Base-by-base conservation (phyloP, 2,888 invertebrate species). In the Idaea dimidiata region DNA sequence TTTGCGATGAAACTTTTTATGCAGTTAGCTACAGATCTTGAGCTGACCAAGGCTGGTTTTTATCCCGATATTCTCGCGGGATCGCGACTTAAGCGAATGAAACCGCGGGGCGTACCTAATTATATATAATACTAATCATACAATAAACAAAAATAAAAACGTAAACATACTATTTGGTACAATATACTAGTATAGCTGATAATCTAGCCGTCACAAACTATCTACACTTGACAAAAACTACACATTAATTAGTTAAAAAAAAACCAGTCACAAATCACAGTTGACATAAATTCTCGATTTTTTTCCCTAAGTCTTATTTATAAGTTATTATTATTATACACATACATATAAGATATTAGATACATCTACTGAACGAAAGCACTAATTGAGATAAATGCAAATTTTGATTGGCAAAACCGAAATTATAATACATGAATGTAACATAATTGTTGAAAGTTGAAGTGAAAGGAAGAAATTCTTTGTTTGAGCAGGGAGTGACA, bases 131-230 rank as follows among this genome's bases (percentile, higher is more conserved):
- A 43, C 43, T 43, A 43, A 6, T 43, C 14, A 88, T 85, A 80
- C 77, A 83, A 84, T 86, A 86, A 90, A 88, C 66, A 83, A 88
- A 83, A 88, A 88, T 88, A 90, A 87, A 90, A 91, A 89, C 88
- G 86, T 91, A 91, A 91, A 91, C 91, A 92, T 91, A 92, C 91
- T 91, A 91, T 92, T 92, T 92, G 92, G 92, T 91, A 91, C 87
- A 88, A 84, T 83, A 90, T 90, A 43, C 43, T 43, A 43, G 43
- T 10, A 89, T 88, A 90, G 90, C 89, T 87, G 88, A 88, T 66
- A 83, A 86, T 87, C 89, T 89, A 91, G 89, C 89, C 85, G 85
- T 88, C 91, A 85, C 88, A 88, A 84, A 81, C 88, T 89, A 90
- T 84, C 86, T 86, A 89, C 87, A 89, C 82, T 80, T 8, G 86